Base-by-base conservation (phyloP, 2,888 invertebrate genomes). In the Eristalinus aeneus region DNA sequence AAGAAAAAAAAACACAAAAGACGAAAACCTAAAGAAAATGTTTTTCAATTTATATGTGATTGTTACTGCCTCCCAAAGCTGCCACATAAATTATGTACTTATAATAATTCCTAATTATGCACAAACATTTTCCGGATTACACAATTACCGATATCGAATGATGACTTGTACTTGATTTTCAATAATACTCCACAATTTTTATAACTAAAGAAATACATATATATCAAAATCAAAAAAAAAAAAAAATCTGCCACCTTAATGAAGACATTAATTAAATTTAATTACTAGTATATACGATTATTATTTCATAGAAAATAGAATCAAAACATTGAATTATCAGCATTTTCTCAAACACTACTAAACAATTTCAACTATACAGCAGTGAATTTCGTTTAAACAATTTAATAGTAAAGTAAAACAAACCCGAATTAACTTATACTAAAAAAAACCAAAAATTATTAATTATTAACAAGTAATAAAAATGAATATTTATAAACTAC, bases 371-470 rank as follows among this genome's bases (percentile, higher is more conserved):
- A 71, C 46, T 58, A 71, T 46, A 39, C 31, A 54, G 1, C 60
- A 58, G 46, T 72, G 63, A 72, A 73, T 32, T 74, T 58, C 53
- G 58, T 64, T 75, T 39, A 54, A 56, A 34, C 34, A 36, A 36
- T 56, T 80, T 6, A 72, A 72, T 60, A 31, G 63, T 63, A 77
- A 34, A 72, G 67, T 60, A 60, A 9, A 46, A 54, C 60, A 60
- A 39, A 65, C 2, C 27, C 5, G 27, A 58, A 53, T 56, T 0
- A 78, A 75, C 46, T 54, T 78, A 71, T 69, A 78, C 74, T 74
- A 71, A 64, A 65, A 65, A 84, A 73, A 76, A 85, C 85, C 85
- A 85, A 85, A 80, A 85, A 80, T 76, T 75, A 79, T 74, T 69
- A 81, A 73, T 85, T 76, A 68, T 71, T 31, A 31, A 69, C 64